These are phyloP conservation scores for Mola mola DNA, from an alignment of 2,113 vertebrate genomes.

Conservation along the genomic window DNA sequence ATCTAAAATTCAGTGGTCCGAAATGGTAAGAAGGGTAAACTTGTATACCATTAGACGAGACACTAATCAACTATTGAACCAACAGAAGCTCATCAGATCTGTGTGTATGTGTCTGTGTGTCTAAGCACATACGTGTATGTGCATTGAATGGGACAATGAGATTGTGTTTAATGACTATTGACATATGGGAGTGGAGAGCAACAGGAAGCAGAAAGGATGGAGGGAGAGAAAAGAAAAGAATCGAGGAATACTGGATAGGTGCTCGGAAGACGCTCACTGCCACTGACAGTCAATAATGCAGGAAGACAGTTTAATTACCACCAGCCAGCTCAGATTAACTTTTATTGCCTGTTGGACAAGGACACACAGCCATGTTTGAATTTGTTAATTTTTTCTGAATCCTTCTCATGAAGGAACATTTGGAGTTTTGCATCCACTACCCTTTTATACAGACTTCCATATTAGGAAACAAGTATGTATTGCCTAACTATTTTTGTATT, in stretches of 20 bases:
- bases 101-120: conserved; percentile 9
- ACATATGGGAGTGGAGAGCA: conserved; percentile 54
- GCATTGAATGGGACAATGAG: conserved; percentile 38
- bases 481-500: neutral
- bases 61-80: conserved; percentile 75
- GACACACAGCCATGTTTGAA: conserved; percentile 50
- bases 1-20: too few relatives aligned
- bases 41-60: conserved; percentile 47
- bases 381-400: conserved; percentile 23
- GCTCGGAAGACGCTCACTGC: conserved; percentile 41
- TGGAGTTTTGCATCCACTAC: neutral
- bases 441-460: neutral
- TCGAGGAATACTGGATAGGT: conserved; percentile 45
- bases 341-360: conserved; percentile 56
- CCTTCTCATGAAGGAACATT: conserved; percentile 28
- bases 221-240: conserved; percentile 46
- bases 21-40: too few relatives aligned
- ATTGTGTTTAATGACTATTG: conserved; percentile 80
- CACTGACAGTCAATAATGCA: conserved; percentile 72
- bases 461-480: too few relatives aligned
- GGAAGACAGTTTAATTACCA: conserved; percentile 79
- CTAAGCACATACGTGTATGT: conserved; percentile 4
- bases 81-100: conserved; percentile 34
- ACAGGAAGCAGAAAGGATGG: conserved; percentile 64
- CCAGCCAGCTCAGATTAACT: conserved; percentile 71